A percentile compares a stretch with the other conserved stretches of the same genome.
These are phyloP conservation scores for Heliconius aoede DNA, from an alignment of 2,888 invertebrate species.

Conservation along the genomic window DNA sequence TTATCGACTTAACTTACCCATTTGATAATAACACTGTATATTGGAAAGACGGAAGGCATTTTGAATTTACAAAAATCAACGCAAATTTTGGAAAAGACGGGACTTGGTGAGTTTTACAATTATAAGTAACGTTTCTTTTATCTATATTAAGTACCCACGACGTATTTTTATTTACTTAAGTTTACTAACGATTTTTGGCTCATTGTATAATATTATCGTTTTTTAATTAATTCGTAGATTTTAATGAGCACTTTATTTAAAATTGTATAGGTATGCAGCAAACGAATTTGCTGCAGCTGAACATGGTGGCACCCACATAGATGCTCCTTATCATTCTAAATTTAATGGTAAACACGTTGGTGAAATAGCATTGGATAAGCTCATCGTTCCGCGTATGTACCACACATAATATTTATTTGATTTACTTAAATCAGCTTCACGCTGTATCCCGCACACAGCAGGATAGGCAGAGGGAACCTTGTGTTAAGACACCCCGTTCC, in stretches of 20 bases:
- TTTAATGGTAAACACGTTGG: conserved; percentile 73
- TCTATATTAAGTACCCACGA: too few relatives aligned
- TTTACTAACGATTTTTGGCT: too few relatives aligned
- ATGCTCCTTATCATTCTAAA: conserved; percentile 85
- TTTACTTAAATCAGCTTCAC: too few relatives aligned
- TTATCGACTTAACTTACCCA: conserved; percentile 64
- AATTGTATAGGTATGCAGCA: conserved; percentile 70
- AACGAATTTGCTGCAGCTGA: conserved; percentile 82
- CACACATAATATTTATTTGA: not conserved
- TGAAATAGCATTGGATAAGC: conserved; percentile 78
- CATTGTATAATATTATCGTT: not conserved
- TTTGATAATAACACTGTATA: conserved; percentile 64
- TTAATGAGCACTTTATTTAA: not conserved
- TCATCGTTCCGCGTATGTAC: conserved; percentile 71
- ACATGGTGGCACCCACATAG: conserved; percentile 86
- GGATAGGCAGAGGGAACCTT: too few relatives aligned
- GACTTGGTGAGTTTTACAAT: conserved; percentile 57
- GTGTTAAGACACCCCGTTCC: too few relatives aligned
- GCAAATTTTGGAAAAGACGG: conserved; percentile 52
- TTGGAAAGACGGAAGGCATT: conserved; percentile 58
- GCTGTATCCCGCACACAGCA: too few relatives aligned
- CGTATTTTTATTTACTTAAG: too few relatives aligned
- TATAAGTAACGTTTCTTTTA: too few relatives aligned
- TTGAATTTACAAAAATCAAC: conserved; percentile 59
- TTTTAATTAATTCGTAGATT: not conserved